Conservation (phyloP, 2,113 vertebrate genomes). For the Megaceryle maxima region DNA sequence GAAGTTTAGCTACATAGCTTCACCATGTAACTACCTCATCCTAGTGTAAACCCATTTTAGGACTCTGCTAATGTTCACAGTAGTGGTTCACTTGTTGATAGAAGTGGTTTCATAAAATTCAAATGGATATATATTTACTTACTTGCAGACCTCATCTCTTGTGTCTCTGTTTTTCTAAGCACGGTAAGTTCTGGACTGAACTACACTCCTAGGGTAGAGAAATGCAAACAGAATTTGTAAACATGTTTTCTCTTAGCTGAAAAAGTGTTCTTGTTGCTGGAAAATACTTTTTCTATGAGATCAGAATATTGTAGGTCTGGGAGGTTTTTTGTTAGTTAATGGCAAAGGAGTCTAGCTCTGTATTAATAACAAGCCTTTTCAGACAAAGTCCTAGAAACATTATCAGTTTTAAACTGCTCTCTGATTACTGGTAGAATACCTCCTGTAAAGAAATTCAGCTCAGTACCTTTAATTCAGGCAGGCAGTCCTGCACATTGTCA, state of each 20-base stretch:
- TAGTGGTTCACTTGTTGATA: background rate
- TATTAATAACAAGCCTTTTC: background rate
- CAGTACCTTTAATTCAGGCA: background rate
- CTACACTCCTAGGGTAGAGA: background rate
- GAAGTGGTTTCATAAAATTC: background rate
- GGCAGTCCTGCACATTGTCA: background rate
- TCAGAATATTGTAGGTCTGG: background rate
- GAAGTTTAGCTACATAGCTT: background rate
- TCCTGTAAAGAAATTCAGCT: background rate
- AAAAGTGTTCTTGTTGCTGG: background rate
- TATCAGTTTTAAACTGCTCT: background rate
- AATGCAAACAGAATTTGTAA: background rate
- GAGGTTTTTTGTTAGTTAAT: background rate
- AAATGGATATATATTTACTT: background rate
- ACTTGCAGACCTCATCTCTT: background rate
- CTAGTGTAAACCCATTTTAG: background rate
- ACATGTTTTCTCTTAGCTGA: slow-evolving; percentile 19
- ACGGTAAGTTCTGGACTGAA: background rate
- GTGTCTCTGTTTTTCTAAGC: background rate
- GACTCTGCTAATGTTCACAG: background rate
- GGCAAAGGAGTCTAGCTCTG: background rate
- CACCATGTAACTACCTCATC: background rate
- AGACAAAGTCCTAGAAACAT: background rate
- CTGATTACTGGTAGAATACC: background rate
- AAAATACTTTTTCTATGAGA: slow-evolving; percentile 34